Conservation (phyloP, 2,888 invertebrate species). For the Brachylomia viminalis region DNA sequence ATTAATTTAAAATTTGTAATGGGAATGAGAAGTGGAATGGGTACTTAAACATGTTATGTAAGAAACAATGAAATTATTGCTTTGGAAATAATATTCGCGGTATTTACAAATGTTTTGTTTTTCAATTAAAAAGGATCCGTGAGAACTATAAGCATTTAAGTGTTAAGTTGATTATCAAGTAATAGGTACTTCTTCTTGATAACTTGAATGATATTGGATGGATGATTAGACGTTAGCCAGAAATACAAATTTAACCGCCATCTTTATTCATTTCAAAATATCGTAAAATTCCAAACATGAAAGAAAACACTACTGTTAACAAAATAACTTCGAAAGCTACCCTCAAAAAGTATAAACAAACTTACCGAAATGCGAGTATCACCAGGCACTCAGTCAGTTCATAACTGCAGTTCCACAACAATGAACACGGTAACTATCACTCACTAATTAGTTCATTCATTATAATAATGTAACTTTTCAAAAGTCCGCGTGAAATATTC, state of each 20-base stretch:
- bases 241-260: neutral
- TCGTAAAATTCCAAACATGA: neutral
- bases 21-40: slow-evolving; percentile 29
- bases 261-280: neutral
- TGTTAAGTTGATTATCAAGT: neutral
- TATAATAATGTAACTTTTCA: slow-evolving; percentile 33
- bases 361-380: slow-evolving; percentile 58
- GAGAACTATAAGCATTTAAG: no score
- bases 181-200: neutral
- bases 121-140: neutral
- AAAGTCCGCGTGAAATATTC: slow-evolving; percentile 57
- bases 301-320: neutral
- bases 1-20: slow-evolving; percentile 32
- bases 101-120: neutral
- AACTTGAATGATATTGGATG: neutral
- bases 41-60: slow-evolving; percentile 9
- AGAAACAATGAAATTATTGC: slow-evolving; percentile 32
- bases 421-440: slow-evolving; percentile 62
- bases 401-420: slow-evolving; percentile 63
- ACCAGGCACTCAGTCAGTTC: slow-evolving; percentile 44
- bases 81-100: slow-evolving; percentile 27
- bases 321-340: slow-evolving; percentile 39
- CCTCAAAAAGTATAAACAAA: slow-evolving; percentile 42
- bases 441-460: slow-evolving; percentile 57
- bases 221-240: neutral